Base-by-base conservation (phyloP, 2,888 invertebrate genomes). In the Mythimna impura region DNA sequence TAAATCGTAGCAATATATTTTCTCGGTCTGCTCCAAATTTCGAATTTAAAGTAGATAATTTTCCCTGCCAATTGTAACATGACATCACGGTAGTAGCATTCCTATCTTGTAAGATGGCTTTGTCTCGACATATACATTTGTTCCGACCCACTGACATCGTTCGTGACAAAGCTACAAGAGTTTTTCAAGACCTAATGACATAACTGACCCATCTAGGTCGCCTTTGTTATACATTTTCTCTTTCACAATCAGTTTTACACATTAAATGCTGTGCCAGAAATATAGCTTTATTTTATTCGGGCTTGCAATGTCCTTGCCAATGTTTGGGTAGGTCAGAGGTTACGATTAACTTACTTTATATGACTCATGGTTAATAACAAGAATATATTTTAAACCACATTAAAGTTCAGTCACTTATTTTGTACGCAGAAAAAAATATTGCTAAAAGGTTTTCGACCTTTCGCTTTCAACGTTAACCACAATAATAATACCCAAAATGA, bases 111-210 rank as follows among this genome's bases (percentile, higher is more conserved):
- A 12, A 78, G 64, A 69, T 52, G 43, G 25, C 52, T 61, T 52
- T 64, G 52, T 62, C 64, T 40, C 36, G 62, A 60, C 66, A 63
- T 74, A 81, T 79, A 63, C 78, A 71, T 80, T 79, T 71, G 40
- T 69, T 52, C 20, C 60, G 78, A 80, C 86, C 86, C 58, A 81
- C 30, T 84, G 66, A 81, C 83, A 81, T 81, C 50, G 72, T 76
- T 72, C 52, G 67, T 30, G 22, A 58, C 67, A 40, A 65, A 68
- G 54, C 61, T 73, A 67, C 66, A 70, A 80, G 70, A 77, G 30
- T 57, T 82, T 60, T 80, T 76, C 20, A 66, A 71, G 36, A 62
- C 60, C 55, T 73, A 67, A 85, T 82, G 74, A 73, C 79, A 66
- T 71, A 76, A 73, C 36, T 63, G 73, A 61, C 70, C 78, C 50